Evolutionary conservation across 2,113 vertebrate genomes (phyloP).

Genomic region (Fulmarus glacialis): DNA sequence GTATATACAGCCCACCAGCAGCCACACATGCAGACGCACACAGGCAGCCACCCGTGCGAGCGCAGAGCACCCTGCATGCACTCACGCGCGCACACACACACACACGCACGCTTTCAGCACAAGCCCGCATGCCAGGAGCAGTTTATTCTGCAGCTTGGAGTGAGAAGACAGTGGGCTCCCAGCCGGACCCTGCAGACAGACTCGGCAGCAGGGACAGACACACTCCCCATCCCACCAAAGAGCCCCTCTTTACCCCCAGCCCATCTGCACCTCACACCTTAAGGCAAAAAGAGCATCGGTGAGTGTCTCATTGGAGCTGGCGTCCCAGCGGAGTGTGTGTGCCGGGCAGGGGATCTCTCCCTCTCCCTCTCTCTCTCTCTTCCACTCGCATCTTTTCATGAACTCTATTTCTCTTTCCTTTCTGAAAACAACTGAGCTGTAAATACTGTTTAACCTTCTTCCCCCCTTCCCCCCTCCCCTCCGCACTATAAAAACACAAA

Average conservation of each 20-base stretch:
- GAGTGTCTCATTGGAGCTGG: background rate
- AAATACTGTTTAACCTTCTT: constrained; percentile 98
- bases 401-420: constrained; percentile 90
- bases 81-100: background rate
- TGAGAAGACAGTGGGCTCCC: background rate
- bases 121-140: background rate
- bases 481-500: constrained; percentile 99
- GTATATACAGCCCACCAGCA: background rate
- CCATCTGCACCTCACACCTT: constrained; percentile 6
- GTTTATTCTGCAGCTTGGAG: background rate
- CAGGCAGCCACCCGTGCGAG: background rate
- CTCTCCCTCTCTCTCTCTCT: constrained; percentile 65
- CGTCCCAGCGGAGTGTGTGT: background rate
- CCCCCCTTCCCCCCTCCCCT: constrained; percentile 84
- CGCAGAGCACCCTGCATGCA: background rate
- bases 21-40: background rate
- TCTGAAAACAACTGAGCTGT: constrained; percentile 99
- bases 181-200: background rate
- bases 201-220: background rate
- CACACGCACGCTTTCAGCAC: background rate
- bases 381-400: constrained; percentile 78
- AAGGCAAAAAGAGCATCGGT: background rate
- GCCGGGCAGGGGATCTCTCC: constrained; percentile 44
- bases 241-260: background rate
- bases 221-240: background rate